These are phyloP conservation scores for Dynastes tityus DNA, from an alignment of 2,888 invertebrate genomes.

Conservation along the genomic window DNA sequence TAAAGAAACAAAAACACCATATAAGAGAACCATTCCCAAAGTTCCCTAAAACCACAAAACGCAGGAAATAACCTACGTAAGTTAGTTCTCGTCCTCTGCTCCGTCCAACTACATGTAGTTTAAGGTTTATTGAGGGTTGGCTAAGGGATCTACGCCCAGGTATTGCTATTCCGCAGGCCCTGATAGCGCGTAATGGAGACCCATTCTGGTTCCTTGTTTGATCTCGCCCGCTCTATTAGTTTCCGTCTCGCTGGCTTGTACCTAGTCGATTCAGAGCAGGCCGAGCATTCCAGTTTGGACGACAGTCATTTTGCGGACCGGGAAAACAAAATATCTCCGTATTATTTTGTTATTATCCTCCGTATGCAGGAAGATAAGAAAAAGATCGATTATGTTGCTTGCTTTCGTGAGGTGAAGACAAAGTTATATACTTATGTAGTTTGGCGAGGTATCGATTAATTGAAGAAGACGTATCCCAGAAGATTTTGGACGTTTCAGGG, in stretches of 20 bases:
- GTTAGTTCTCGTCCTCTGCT: neutral
- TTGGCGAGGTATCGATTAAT: too few species aligned
- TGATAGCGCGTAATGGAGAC: conserved; percentile 26
- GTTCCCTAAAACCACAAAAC: neutral
- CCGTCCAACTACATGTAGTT: conserved; percentile 23
- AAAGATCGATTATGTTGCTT: too few species aligned
- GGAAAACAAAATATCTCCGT: too few species aligned
- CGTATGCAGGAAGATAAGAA: too few species aligned
- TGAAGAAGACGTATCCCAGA: too few species aligned
- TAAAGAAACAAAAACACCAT: too few species aligned
- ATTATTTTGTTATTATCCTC: too few species aligned
- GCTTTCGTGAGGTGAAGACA: too few species aligned
- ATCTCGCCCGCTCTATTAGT: conserved; percentile 3
- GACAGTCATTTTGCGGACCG: neutral
- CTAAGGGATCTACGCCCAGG: conserved; percentile 7
- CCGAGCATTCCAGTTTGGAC: neutral
- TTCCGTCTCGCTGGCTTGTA: neutral
- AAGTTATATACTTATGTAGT: too few species aligned
- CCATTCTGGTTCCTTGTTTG: neutral
- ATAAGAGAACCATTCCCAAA: too few species aligned
- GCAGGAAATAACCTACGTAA: neutral
- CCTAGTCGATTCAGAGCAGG: neutral
- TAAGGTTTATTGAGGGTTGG: conserved; percentile 13
- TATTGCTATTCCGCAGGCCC: conserved; percentile 22
- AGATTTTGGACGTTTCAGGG: too few species aligned